Base-by-base conservation (phyloP, 1,140 invertebrate species). In the Scaptomyza graminum region DNA sequence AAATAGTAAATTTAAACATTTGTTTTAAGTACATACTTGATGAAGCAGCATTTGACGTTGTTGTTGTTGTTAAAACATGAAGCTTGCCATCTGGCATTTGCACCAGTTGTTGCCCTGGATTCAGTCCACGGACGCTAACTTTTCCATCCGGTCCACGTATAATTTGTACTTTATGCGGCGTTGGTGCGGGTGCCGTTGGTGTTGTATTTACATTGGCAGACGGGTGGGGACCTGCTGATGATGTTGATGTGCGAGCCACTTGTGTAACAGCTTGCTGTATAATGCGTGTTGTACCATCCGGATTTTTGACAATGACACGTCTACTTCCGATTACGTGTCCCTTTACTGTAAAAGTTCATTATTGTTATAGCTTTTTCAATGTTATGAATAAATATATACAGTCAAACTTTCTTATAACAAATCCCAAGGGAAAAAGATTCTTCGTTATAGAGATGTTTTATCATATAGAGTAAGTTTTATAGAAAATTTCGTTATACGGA, bases 51-150 rank as follows among this genome's bases (percentile, higher is more conserved):
- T 78, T 84, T 6, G 70, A 57, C 15, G 82, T 70, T 34, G 69
- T 64, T 55, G 92, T 87, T 15, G 94, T 94, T 39, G 95, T 96
- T 15, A 98, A 93, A 3, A 98, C 95, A 83, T 99, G 97, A 31
- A 99, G 92, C 92, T 98, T 97, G 0, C 98, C 98, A 92, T 99
- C 97, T 0, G 97, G 95, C 94, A 98, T 95, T 90, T 98, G 96
- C 18, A 98, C 95, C 22, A 98, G 92, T 80, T 98, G 97, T 87
- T 99, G 98, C n/a, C 97, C 97, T 49, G 97, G 96, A 91, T 98
- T 94, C 1, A 99, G 92, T 6, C 98, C 98, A 64, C 96, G 94
- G 3, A 99, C 97, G 91, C 97, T 97, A 0, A 99, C 93, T 92
- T 98, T 97, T 13, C 97, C 97, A 92, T 98, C 97, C 0, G 96